phyloP scores from a whole-genome alignment of 1,140 invertebrate species.

The Drosophila kurseongensis region DNA sequence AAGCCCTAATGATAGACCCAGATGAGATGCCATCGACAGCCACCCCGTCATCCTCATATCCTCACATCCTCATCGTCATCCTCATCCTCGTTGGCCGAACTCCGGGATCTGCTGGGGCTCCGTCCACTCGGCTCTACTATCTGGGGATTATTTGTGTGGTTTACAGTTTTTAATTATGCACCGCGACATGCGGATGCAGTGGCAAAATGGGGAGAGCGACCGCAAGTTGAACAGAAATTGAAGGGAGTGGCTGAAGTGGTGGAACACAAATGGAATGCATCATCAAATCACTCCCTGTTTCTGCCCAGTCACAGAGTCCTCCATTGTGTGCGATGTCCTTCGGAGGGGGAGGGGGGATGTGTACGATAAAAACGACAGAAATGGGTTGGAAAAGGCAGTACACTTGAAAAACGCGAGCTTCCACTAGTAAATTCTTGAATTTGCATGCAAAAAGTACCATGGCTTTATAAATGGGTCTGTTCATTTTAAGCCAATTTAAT shows the following conservation, averaged over 20 bases:
- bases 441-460: background rate
- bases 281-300: slow-evolving; percentile 31
- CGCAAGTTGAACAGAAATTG: slow-evolving; percentile 45
- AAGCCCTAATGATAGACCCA: background rate
- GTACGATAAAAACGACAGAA: slow-evolving; percentile 2
- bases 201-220: slow-evolving; percentile 1
- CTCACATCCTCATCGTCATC: too few species aligned
- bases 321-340: slow-evolving; percentile 13
- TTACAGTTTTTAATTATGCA: slow-evolving; percentile 82
- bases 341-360: background rate
- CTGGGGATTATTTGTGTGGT: slow-evolving; percentile 81
- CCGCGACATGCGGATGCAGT: slow-evolving; percentile 54
- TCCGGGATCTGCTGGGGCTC: slow-evolving; percentile 7
- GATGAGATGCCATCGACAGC: slow-evolving; percentile 3
- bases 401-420: background rate
- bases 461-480: too few species aligned
- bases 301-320: background rate
- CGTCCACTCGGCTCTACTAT: slow-evolving; percentile 52
- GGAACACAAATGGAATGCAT: slow-evolving; percentile 54
- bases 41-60: background rate
- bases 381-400: background rate
- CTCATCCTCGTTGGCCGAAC: too few species aligned
- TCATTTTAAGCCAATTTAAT: too few species aligned
- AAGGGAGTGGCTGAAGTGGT: slow-evolving; percentile 68
- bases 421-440: background rate